Conservation (phyloP, 2,113 vertebrate genomes). For the Syngnathus floridae region DNA sequence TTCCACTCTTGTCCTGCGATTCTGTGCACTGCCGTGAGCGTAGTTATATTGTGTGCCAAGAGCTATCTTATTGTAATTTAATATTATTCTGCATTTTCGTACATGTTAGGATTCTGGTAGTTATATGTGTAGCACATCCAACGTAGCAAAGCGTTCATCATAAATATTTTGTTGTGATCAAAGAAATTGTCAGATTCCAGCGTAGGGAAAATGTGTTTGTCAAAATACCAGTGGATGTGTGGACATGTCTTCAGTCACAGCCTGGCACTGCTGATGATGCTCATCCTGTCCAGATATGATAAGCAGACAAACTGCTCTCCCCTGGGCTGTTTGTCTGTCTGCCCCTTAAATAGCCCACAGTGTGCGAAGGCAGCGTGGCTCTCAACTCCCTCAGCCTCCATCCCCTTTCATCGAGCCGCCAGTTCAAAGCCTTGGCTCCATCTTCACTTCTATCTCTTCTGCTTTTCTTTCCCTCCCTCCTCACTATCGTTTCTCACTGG, state of each 20-base stretch:
- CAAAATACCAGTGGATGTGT: not conserved
- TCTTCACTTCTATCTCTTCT: constrained; percentile 50
- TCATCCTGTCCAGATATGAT: constrained; percentile 66
- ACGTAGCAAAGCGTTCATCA: too few species aligned
- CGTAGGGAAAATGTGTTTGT: not conserved
- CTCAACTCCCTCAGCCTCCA: constrained; percentile 39
- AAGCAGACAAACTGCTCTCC: constrained; percentile 60
- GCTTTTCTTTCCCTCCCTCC: constrained; percentile 34
- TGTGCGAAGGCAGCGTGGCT: constrained; percentile 39
- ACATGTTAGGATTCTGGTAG: too few species aligned
- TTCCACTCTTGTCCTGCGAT: too few species aligned
- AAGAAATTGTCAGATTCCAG: not conserved
- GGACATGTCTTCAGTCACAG: constrained; percentile 4
- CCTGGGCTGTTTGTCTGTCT: constrained; percentile 49
- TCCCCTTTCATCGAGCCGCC: constrained; percentile 51
- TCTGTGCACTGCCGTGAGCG: too few species aligned
- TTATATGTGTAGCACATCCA: too few species aligned
- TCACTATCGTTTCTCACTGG: constrained; percentile 44
- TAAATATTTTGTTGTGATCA: not conserved
- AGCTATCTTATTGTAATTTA: too few species aligned
- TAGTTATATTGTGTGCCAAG: too few species aligned
- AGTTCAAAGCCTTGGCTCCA: constrained; percentile 70
- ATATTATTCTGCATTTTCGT: too few species aligned
- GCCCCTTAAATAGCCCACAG: constrained; percentile 40
- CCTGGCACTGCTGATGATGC: constrained; percentile 45